These are phyloP conservation scores for Hyposoter dolosus DNA, from an alignment of 2,888 invertebrate species.

Conservation along the genomic window DNA sequence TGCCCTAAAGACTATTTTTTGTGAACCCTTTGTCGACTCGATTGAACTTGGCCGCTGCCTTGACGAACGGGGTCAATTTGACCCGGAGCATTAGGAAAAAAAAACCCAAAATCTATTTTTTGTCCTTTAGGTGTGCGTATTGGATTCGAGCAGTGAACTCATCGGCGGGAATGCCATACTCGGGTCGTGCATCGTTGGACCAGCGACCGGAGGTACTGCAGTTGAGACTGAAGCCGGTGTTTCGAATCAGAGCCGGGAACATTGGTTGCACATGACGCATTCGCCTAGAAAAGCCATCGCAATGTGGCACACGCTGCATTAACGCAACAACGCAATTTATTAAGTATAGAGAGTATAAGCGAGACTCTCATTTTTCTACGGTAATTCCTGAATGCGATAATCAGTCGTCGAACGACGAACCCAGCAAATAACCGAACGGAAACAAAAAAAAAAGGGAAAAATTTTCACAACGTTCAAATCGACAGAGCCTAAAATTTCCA, in stretches of 20 bases:
- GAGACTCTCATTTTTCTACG: constrained; percentile 26
- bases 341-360: neutral
- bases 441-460: constrained; percentile 2
- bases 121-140: constrained; percentile 85
- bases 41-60: too few species aligned
- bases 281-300: constrained; percentile 95
- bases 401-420: constrained; percentile 15
- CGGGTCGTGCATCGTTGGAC: constrained; percentile 91
- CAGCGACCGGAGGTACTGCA: constrained; percentile 77
- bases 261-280: constrained; percentile 96
- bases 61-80: too few species aligned
- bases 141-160: constrained; percentile 88
- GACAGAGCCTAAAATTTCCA: constrained; percentile 35
- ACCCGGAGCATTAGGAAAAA: constrained; percentile 35
- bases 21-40: too few species aligned
- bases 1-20: neutral
- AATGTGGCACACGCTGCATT: constrained; percentile 93
- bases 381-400: constrained; percentile 8
- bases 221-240: constrained; percentile 79
- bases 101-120: neutral
- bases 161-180: constrained; percentile 88
- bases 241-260: constrained; percentile 90
- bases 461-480: constrained; percentile 10
- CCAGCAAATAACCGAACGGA: constrained; percentile 24
- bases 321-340: constrained; percentile 44